phyloP scores from a whole-genome alignment of 2,888 invertebrate genomes.

The Mesorhabditis spiculigera region DNA sequence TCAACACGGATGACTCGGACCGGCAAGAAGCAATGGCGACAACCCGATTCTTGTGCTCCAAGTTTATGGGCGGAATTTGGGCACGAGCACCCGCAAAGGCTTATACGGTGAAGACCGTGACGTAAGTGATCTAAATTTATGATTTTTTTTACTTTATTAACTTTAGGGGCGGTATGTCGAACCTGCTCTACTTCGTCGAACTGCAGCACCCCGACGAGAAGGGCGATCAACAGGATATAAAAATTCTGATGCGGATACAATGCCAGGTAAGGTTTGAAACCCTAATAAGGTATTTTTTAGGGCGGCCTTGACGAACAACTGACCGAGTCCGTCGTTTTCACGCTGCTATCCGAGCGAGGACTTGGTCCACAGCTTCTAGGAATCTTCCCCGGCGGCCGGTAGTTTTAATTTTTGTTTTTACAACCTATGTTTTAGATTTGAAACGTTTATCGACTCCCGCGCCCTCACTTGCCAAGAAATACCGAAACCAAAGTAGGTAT shows the following conservation, averaged over 20 bases:
- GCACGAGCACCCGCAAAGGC: slow-evolving; percentile 31
- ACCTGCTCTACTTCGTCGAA: slow-evolving; percentile 86
- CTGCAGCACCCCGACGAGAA: slow-evolving; percentile 59
- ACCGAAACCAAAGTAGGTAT: slow-evolving; percentile 65
- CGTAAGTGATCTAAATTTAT: slow-evolving; percentile 26
- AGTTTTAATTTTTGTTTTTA: slow-evolving; percentile 58
- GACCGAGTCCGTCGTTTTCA: slow-evolving; percentile 90
- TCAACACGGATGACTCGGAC: too few relatives aligned
- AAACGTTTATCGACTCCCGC: slow-evolving; percentile 70
- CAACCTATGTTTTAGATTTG: slow-evolving; percentile 19
- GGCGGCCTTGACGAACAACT: slow-evolving; percentile 78
- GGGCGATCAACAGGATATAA: slow-evolving; percentile 21
- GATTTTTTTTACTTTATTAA: slow-evolving; percentile 8
- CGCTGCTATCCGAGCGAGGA: slow-evolving; percentile 75
- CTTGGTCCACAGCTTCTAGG: slow-evolving; percentile 89
- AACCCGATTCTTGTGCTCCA: slow-evolving; percentile 35
- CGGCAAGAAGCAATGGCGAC: background rate
- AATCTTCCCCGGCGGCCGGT: slow-evolving; percentile 88
- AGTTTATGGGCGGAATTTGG: slow-evolving; percentile 48
- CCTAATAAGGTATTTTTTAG: background rate
- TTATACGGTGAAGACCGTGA: slow-evolving; percentile 35
- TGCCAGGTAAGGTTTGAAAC: slow-evolving; percentile 24
- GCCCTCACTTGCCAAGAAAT: slow-evolving; percentile 77
- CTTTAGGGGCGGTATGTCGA: slow-evolving; percentile 86
- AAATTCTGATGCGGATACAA: slow-evolving; percentile 65